Conservation (phyloP, 2,113 vertebrate genomes). For the Amblyornis subalaris region DNA sequence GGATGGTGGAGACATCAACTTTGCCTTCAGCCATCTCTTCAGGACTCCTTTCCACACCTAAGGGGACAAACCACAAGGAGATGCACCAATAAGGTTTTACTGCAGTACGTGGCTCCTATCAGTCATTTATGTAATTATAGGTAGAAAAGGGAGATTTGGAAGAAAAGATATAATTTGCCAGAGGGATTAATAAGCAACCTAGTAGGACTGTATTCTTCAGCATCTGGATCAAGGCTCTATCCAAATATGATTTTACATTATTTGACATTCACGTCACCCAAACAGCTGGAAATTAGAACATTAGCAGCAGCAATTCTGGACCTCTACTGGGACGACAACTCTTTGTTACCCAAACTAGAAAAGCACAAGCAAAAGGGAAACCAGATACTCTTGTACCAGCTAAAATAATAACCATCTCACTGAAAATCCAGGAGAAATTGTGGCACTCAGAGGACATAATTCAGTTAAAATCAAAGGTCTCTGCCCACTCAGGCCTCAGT, state of each 20-base stretch:
- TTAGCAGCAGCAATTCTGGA: neutral
- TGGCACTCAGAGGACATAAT: neutral
- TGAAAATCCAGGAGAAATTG: neutral
- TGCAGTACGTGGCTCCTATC: neutral
- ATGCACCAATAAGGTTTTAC: neutral
- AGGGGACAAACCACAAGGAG: neutral
- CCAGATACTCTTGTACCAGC: neutral
- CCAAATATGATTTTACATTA: neutral
- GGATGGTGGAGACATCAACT: constrained; percentile 68
- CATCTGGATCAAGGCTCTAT: neutral
- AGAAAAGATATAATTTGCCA: neutral
- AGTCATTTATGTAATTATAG: neutral
- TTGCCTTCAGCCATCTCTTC: constrained; percentile 71
- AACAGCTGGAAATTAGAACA: neutral
- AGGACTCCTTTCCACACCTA: constrained; percentile 65
- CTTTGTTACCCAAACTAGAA: neutral
- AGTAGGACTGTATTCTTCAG: neutral
- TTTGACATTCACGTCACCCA: neutral
- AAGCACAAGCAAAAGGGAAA: neutral
- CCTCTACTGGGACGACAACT: neutral
- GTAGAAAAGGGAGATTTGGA: neutral
- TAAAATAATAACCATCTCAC: neutral
- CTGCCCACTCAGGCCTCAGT: neutral
- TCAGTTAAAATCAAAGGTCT: neutral
- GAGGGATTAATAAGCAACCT: neutral